Percentiles rank a stretch among this genome's conserved stretches.
Evolutionary conservation across 2,888 invertebrate genomes (phyloP).

Genomic region (Drosophila leonis): DNA sequence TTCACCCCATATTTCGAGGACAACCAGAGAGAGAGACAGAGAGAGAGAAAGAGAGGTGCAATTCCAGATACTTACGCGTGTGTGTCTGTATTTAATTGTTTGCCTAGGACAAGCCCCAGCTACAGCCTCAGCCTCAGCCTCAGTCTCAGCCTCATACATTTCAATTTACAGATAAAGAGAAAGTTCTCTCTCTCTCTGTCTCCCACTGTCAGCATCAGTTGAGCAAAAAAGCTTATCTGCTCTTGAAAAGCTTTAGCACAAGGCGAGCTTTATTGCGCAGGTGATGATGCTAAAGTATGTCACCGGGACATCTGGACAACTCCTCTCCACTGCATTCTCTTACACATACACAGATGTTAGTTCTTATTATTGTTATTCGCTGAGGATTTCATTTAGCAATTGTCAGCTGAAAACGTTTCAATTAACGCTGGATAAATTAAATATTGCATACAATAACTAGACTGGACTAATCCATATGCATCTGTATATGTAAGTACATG

Average conservation of each 20-base stretch:
- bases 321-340: background rate
- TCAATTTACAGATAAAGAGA: slow-evolving; percentile 6
- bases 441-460: background rate
- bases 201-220: slow-evolving; percentile 63
- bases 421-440: background rate
- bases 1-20: slow-evolving; percentile 49
- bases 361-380: background rate
- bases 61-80: slow-evolving; percentile 21
- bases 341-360: slow-evolving; percentile 1
- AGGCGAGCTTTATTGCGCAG: slow-evolving; percentile 55
- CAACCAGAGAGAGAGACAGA: slow-evolving; percentile 29
- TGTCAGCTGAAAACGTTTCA: slow-evolving; percentile 9
- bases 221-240: slow-evolving; percentile 51
- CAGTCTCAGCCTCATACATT: slow-evolving; percentile 7
- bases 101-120: slow-evolving; percentile 18
- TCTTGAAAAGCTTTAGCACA: slow-evolving; percentile 55
- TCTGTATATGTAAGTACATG: slow-evolving; percentile 3
- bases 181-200: slow-evolving; percentile 31
- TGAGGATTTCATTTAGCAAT: background rate
- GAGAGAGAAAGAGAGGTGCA: background rate
- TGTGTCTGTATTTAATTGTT: slow-evolving; percentile 14
- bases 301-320: slow-evolving; percentile 69
- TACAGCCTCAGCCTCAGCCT: background rate
- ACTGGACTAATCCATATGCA: background rate
- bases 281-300: slow-evolving; percentile 64